A percentile compares a stretch with the other conserved stretches of the same genome.
Conservation (phyloP, 1,140 invertebrate genomes). For the Trinorchestia longiramus region DNA sequence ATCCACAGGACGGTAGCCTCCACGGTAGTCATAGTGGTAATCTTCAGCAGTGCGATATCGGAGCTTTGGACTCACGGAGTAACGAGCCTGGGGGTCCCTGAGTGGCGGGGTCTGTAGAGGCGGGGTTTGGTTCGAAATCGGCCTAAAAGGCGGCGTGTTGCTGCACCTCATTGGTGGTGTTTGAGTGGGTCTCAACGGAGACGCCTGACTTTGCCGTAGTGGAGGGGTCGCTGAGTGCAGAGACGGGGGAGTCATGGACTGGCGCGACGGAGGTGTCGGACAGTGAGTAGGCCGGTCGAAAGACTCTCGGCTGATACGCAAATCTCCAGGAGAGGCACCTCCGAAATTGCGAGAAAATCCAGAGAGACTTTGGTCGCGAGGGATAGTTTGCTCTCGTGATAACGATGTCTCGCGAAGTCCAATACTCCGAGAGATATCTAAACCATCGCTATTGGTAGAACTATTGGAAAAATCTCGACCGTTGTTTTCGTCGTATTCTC, state of each 20-base stretch:
- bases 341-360: conserved; percentile 48
- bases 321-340: neutral
- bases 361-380: conserved; percentile 34
- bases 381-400: conserved; percentile 7
- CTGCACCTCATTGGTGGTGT: neutral
- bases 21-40: conserved; percentile 65
- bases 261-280: conserved; percentile 22
- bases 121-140: conserved; percentile 15
- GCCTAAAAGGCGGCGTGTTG: conserved; percentile 11
- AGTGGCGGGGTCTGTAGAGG: conserved; percentile 10
- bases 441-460: neutral
- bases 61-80: conserved; percentile 56
- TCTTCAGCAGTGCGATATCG: conserved; percentile 63
- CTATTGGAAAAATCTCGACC: neutral
- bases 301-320: conserved; percentile 32
- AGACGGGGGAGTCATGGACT: conserved; percentile 39
- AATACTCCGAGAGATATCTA: neutral
- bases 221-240: conserved; percentile 28
- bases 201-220: conserved; percentile 28
- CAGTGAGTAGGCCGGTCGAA: conserved; percentile 3
- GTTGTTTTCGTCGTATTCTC: conserved; percentile 3
- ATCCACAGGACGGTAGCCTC: conserved; percentile 62
- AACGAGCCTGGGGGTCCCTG: conserved; percentile 44
- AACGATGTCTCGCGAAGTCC: conserved; percentile 2
- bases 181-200: conserved; percentile 31